phyloP scores from a whole-genome alignment of 1,140 invertebrate species.

The Drosophila persimilis region DNA sequence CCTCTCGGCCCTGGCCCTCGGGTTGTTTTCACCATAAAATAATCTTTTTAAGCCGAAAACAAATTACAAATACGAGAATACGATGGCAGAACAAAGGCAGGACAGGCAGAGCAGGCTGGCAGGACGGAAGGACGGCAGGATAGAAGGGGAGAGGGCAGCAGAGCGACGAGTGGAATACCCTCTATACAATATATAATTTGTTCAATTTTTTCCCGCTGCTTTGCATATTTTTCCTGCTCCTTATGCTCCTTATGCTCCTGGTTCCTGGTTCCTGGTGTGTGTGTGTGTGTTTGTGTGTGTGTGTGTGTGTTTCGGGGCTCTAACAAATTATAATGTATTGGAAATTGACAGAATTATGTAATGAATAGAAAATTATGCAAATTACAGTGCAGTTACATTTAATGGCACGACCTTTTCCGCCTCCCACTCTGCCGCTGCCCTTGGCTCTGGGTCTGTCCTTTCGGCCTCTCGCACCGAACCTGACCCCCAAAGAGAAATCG shows the following conservation, averaged over 20 bases:
- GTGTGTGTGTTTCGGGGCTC: constrained; percentile 32
- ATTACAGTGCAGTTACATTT: constrained; percentile 82
- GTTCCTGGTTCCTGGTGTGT: constrained; percentile 21
- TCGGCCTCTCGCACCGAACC: constrained; percentile 3
- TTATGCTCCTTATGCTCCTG: constrained; percentile 1
- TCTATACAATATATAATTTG: constrained; percentile 63
- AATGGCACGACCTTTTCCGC: constrained; percentile 74
- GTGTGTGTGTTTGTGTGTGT: constrained; percentile 10
- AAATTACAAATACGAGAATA: constrained; percentile 70
- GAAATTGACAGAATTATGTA: constrained; percentile 83
- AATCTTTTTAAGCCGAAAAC: constrained; percentile 80
- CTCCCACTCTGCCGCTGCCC: no score
- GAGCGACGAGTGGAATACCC: constrained; percentile 7
- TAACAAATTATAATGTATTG: constrained; percentile 83
- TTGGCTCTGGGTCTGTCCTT: not conserved
- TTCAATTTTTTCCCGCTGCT: constrained; percentile 47
- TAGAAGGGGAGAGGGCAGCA: not conserved
- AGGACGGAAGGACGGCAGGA: no score
- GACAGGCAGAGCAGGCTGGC: no score
- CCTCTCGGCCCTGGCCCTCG: constrained; percentile 35
- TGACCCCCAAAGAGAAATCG: constrained; percentile 35
- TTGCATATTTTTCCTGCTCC: constrained; percentile 52
- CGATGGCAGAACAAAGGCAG: constrained; percentile 10
- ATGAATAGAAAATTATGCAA: constrained; percentile 83
- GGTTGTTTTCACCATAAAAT: constrained; percentile 80